phyloP scores from a whole-genome alignment of 2,888 invertebrate species.

The Lottia gigantea region DNA sequence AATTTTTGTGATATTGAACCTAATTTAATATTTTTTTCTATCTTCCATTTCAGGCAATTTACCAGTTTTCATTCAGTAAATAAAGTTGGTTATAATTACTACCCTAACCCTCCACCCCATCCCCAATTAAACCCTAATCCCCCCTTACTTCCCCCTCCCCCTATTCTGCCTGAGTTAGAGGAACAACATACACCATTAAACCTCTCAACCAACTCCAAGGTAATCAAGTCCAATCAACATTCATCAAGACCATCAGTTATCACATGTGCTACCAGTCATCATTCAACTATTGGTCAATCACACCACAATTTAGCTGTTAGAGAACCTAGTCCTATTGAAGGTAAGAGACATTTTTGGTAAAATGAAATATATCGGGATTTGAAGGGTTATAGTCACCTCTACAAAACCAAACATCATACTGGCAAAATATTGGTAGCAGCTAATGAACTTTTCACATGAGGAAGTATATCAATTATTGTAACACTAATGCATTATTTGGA shows the following conservation, averaged over 20 bases:
- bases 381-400: too few relatives aligned
- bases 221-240: neutral
- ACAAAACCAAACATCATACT: too few relatives aligned
- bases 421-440: too few relatives aligned
- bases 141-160: constrained; percentile 16
- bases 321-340: neutral
- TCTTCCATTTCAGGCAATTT: constrained; percentile 33
- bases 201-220: constrained; percentile 18
- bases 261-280: constrained; percentile 39
- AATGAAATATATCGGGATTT: too few relatives aligned
- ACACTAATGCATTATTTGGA: too few relatives aligned
- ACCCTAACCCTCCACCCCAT: constrained; percentile 9
- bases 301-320: constrained; percentile 8
- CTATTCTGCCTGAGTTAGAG: constrained; percentile 11
- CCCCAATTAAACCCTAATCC: neutral
- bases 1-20: too few relatives aligned
- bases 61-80: constrained; percentile 33
- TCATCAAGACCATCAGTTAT: constrained; percentile 50
- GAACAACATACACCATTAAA: constrained; percentile 20
- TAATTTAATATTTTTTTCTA: neutral
- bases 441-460: too few relatives aligned
- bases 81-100: constrained; percentile 16
- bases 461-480: too few relatives aligned
- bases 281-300: constrained; percentile 6
- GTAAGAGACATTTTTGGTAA: neutral